These are phyloP conservation scores for Pocillopora damicornis DNA, from an alignment of 64 coral and sea anemone genomes.

Conservation along the genomic window DNA sequence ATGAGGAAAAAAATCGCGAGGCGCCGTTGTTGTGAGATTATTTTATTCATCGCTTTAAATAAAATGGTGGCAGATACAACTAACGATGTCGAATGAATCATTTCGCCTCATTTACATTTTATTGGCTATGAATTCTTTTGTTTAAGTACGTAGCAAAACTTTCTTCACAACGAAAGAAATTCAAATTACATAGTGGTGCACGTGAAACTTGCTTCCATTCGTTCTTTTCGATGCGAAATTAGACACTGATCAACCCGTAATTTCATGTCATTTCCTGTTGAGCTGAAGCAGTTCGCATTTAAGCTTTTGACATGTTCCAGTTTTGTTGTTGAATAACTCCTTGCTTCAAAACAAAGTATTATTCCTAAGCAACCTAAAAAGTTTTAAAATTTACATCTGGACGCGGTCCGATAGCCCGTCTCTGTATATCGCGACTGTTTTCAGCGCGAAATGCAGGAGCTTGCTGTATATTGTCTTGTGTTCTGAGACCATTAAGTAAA, in stretches of 20 bases:
- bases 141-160: neutral
- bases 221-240: too few species aligned
- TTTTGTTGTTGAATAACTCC: neutral
- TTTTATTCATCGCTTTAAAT: slow-evolving; percentile 20
- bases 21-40: neutral
- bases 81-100: neutral
- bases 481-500: neutral
- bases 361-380: neutral
- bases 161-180: neutral
- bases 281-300: neutral
- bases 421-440: neutral
- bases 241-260: neutral
- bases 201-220: neutral
- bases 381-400: neutral
- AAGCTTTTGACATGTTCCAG: neutral
- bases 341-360: neutral
- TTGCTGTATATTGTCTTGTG: neutral
- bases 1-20: neutral
- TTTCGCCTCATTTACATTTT: slow-evolving; percentile 19
- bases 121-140: slow-evolving; percentile 12
- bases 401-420: neutral
- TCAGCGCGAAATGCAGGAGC: too few species aligned
- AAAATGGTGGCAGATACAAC: neutral
- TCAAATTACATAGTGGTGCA: neutral
- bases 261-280: neutral